phyloP scores from a whole-genome alignment of 2,888 invertebrate species.

The Thecocarcelia acutangulata region DNA sequence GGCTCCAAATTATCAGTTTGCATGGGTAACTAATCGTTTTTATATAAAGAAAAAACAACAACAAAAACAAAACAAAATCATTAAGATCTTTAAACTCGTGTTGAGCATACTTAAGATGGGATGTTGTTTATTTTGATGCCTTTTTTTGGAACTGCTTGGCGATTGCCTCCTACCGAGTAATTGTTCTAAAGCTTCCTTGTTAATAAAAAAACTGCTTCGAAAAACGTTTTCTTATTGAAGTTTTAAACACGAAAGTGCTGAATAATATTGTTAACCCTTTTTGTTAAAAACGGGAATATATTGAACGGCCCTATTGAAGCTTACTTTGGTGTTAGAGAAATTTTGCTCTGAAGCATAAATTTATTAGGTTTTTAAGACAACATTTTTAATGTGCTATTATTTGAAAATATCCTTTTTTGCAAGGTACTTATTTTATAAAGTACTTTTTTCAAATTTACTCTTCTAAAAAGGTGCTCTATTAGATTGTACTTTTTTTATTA shows the following conservation, averaged over 20 bases:
- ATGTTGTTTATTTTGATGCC: neutral
- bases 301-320: too few relatives aligned
- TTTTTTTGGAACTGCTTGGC: neutral
- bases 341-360: too few relatives aligned
- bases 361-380: too few relatives aligned
- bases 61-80: too few relatives aligned
- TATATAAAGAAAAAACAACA: too few relatives aligned
- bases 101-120: slow-evolving; percentile 39
- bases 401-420: neutral
- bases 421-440: neutral
- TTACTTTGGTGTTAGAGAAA: too few relatives aligned
- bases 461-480: too few relatives aligned
- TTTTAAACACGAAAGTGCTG: too few relatives aligned
- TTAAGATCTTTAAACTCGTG: slow-evolving; percentile 45
- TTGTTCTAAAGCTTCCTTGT: neutral
- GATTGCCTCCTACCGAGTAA: neutral
- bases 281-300: too few relatives aligned
- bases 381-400: neutral
- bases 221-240: neutral
- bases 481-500: too few relatives aligned
- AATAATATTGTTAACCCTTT: too few relatives aligned
- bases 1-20: slow-evolving; percentile 1
- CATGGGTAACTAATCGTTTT: slow-evolving; percentile 25
- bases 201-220: neutral
- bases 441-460: neutral